Evolutionary conservation across 2,888 invertebrate species (phyloP).

Genomic region (Synanthedon myopaeformis): DNA sequence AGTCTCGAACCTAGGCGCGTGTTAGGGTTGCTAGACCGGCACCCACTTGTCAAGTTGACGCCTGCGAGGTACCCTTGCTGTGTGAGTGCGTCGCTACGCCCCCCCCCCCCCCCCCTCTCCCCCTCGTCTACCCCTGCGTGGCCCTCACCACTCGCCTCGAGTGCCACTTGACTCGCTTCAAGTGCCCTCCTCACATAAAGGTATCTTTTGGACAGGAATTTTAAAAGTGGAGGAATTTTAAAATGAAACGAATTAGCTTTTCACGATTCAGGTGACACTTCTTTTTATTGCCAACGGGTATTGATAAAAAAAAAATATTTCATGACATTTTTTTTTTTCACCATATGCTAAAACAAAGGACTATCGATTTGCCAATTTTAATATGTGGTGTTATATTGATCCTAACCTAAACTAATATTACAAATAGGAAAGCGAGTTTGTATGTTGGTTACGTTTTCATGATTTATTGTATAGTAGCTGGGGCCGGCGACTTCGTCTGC

Average conservation of each 20-base stretch:
- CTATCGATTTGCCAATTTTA: no score
- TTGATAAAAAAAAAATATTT: no score
- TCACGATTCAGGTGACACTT: neutral
- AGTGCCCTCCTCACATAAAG: conserved; percentile 33
- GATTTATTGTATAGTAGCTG: no score
- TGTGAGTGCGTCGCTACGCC: conserved; percentile 11
- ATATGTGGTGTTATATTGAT: no score
- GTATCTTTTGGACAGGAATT: conserved; percentile 50
- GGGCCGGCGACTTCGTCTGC: no score
- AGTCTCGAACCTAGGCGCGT: conserved; percentile 52
- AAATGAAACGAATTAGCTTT: neutral
- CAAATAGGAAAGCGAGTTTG: no score
- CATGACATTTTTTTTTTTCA: no score
- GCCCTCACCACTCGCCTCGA: conserved; percentile 14
- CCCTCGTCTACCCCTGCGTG: neutral
- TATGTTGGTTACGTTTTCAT: no score
- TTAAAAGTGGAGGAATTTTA: neutral
- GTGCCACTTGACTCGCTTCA: conserved; percentile 21
- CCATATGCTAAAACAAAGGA: no score
- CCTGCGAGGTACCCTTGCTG: conserved; percentile 34
- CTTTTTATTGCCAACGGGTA: no score
- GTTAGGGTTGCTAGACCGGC: conserved; percentile 36
- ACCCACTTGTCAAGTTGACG: conserved; percentile 62
- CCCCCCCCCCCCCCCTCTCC: conserved; percentile 8
- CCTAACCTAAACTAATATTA: no score